Evolutionary conservation across 2,797 vertebrate genomes (phyloP).

Genomic region (Todus mexicanus): DNA sequence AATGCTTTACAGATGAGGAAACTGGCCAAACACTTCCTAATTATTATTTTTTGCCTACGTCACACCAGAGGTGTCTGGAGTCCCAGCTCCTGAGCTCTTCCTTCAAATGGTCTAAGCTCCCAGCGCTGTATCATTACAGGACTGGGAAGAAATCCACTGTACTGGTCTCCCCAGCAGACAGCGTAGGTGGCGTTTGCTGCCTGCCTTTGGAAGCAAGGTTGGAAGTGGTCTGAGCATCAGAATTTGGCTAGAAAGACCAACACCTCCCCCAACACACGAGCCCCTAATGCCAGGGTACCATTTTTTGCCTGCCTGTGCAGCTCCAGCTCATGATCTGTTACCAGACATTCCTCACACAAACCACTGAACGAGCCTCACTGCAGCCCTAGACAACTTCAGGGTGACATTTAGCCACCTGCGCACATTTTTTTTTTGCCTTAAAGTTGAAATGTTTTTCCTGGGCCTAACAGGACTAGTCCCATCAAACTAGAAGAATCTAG

Average conservation of each 20-base stretch:
- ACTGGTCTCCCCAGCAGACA: neutral
- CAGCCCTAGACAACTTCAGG: neutral
- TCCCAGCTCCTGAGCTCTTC: neutral
- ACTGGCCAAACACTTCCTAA: neutral
- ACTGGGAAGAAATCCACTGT: neutral
- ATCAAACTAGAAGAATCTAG: neutral
- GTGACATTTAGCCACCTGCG: neutral
- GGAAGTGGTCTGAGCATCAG: neutral
- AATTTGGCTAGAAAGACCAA: neutral
- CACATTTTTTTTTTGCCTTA: too few species aligned
- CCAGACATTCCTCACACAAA: neutral
- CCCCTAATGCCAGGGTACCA: neutral
- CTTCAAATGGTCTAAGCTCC: neutral
- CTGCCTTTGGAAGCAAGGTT: neutral
- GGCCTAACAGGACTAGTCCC: neutral
- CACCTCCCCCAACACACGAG: neutral
- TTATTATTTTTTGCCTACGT: neutral
- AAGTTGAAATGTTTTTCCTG: neutral
- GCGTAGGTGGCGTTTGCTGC: neutral
- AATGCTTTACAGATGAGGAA: neutral
- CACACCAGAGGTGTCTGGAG: neutral
- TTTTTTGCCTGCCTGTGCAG: neutral
- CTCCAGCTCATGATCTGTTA: neutral
- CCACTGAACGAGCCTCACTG: neutral
- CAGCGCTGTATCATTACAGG: rapidly evolving